Base-by-base conservation (phyloP, 2,113 vertebrate species). In the Puffinus mauretanicus region DNA sequence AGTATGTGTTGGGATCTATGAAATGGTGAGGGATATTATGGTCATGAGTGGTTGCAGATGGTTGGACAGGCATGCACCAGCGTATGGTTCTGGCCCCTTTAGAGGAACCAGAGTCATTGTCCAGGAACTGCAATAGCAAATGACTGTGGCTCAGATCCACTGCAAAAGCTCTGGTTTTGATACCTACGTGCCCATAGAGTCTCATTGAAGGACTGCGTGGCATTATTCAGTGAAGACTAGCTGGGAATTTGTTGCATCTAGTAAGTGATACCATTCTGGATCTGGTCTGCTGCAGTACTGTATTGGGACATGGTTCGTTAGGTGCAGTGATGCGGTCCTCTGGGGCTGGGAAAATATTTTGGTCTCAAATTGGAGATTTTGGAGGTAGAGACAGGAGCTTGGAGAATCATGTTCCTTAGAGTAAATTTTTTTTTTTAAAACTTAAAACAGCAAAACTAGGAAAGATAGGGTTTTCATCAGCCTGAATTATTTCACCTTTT, bases 151-250 rank as follows among this genome's bases (percentile, higher is more conserved):
- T 65, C 21, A 51, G 21, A 52, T n/a, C 21, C 36, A 12, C 52
- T 54, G 34, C 57, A 88, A 26, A 79, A 79, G 34, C 75, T 38
- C 17, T 36, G 22, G 10, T 26, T 52, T 65, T 49, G 60, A 14
- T 26, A 36, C 30, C 10, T 25, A 1, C 1, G 0, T 51, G 36
- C 21, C 11, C 32, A 22, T 0, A 24, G 24, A 42, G 25, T 16
- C 24, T 86, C 61, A 57, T 3, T 24, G n/a, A 65, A 36, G 26
- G 42, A 51, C 36, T 18, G 8, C 6, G 1, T 44, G 26, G 32
- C 61, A 44, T 58, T 44, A 27, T 44, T 52, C 17, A 36, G 17
- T 75, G 60, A 66, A 58, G 69, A 27, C 36, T 36, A 44, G 44
- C 26, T 44, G 38, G 36, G 26, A 60, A 32, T 13, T 75, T 16